These are phyloP conservation scores for Zophobas atratus DNA, from an alignment of 1,140 invertebrate genomes.

Conservation along the genomic window DNA sequence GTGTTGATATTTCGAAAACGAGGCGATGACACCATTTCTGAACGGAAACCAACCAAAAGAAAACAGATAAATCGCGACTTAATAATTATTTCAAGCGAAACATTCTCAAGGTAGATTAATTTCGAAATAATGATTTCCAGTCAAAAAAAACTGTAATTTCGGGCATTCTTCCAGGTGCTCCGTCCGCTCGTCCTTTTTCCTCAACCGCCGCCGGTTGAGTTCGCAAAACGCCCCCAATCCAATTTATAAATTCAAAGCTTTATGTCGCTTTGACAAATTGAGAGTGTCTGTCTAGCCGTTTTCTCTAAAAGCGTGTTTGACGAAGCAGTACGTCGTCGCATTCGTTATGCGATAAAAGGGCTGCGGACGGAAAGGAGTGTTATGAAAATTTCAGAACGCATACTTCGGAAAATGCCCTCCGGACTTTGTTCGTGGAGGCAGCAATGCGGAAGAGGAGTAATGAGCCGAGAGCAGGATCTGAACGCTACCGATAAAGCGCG, in stretches of 20 bases:
- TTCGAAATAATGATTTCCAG: too few relatives aligned
- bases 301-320: slow-evolving; percentile 23
- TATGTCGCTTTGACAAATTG: slow-evolving; percentile 33
- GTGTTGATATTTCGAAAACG: too few relatives aligned
- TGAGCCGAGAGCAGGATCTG: slow-evolving; percentile 22
- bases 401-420: slow-evolving; percentile 8
- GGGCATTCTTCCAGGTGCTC: too few relatives aligned
- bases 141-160: too few relatives aligned
- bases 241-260: slow-evolving; percentile 41
- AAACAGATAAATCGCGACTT: too few relatives aligned
- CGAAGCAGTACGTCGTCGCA: slow-evolving; percentile 29
- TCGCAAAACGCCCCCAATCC: slow-evolving; percentile 17
- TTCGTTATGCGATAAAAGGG: slow-evolving; percentile 31
- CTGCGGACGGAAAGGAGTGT: slow-evolving; percentile 8
- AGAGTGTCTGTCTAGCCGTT: slow-evolving; percentile 35
- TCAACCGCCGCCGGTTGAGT: background rate
- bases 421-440: slow-evolving; percentile 17
- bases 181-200: too few relatives aligned
- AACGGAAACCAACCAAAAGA: too few relatives aligned
- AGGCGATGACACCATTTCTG: too few relatives aligned
- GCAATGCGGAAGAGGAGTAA: slow-evolving; percentile 1
- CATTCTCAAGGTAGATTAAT: too few relatives aligned
- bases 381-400: slow-evolving; percentile 32
- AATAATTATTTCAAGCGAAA: too few relatives aligned
- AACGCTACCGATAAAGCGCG: slow-evolving; percentile 10